Conservation (phyloP, 2,797 vertebrate genomes). For the Lutjanus campechanus region DNA sequence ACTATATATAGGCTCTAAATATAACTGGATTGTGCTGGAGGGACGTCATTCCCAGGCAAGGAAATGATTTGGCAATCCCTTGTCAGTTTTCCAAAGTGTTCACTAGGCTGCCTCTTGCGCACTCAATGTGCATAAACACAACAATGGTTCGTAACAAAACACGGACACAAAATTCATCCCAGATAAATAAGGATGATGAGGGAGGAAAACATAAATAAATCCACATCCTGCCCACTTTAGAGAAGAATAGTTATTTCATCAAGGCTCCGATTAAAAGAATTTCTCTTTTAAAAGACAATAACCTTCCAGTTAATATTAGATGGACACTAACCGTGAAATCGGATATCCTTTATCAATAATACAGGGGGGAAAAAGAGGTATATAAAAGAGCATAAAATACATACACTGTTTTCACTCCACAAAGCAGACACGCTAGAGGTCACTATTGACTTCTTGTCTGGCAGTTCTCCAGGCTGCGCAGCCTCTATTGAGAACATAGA, state of each 20-base stretch:
- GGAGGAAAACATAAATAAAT: neutral
- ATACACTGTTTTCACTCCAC: neutral
- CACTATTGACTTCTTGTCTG: slow-evolving; percentile 23
- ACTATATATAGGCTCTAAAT: slow-evolving; percentile 90
- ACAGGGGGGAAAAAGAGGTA: neutral
- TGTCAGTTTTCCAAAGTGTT: slow-evolving; percentile 73
- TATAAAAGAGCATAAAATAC: neutral
- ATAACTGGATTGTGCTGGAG: slow-evolving; percentile 84
- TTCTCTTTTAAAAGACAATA: neutral
- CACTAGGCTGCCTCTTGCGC: slow-evolving; percentile 65
- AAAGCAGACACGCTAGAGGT: slow-evolving; percentile 48
- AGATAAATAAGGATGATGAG: neutral
- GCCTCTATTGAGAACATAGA: neutral
- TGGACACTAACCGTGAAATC: fast-evolving
- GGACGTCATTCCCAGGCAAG: slow-evolving; percentile 81
- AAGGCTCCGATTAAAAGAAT: neutral
- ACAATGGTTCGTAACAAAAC: neutral
- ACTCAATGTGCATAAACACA: slow-evolving; percentile 42
- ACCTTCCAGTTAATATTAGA: neutral
- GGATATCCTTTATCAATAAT: neutral
- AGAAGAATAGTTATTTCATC: neutral
- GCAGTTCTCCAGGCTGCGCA: neutral
- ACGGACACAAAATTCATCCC: neutral
- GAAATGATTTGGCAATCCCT: slow-evolving; percentile 81
- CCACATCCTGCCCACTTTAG: fast-evolving